Percentiles rank a stretch among this genome's conserved stretches.
These are phyloP conservation scores for Chironomus tepperi DNA, from an alignment of 1,140 invertebrate genomes.

Conservation along the genomic window DNA sequence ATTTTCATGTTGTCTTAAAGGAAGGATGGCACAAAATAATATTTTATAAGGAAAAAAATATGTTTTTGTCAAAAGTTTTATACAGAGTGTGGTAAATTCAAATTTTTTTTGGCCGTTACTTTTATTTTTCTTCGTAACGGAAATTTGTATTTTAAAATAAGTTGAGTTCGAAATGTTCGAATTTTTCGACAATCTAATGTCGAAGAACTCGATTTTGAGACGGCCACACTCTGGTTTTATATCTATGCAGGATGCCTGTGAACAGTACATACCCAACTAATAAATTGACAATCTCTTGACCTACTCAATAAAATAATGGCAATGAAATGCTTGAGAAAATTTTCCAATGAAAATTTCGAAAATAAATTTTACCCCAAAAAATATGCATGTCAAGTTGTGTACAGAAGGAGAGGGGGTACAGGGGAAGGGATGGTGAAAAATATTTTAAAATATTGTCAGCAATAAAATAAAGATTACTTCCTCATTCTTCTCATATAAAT, in stretches of 20 bases:
- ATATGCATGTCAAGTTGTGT: not conserved
- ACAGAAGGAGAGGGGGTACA: not conserved
- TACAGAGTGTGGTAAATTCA: too few relatives aligned
- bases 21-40: not conserved
- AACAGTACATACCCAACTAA: conserved; percentile 9
- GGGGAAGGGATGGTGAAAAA: too few relatives aligned
- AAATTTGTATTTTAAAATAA: too few relatives aligned
- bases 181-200: too few relatives aligned
- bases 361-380: not conserved
- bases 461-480: not conserved
- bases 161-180: too few relatives aligned
- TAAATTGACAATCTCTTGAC: conserved; percentile 20
- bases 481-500: too few relatives aligned
- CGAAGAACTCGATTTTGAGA: too few relatives aligned
- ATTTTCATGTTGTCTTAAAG: not conserved
- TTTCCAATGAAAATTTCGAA: not conserved
- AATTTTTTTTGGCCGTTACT: too few relatives aligned
- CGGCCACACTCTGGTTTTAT: not conserved
- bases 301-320: not conserved
- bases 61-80: too few relatives aligned
- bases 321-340: not conserved
- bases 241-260: not conserved
- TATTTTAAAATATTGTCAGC: conserved; percentile 15
- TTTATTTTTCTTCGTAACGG: too few relatives aligned
- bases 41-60: too few relatives aligned